phyloP scores from a whole-genome alignment of 2,888 invertebrate species.

The Agapostemon virescens region DNA sequence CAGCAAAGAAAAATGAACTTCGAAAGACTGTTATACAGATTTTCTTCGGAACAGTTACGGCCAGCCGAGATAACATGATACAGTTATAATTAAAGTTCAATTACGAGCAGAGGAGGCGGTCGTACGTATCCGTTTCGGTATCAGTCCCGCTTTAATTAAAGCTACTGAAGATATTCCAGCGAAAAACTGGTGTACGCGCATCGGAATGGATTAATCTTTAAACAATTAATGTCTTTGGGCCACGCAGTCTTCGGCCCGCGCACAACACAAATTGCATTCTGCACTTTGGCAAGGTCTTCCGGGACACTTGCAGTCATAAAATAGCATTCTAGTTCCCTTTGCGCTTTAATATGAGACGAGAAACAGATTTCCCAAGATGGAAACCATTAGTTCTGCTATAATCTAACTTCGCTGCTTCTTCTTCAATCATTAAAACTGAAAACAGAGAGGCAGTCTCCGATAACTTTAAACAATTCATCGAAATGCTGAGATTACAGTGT shows the following conservation, averaged over 20 bases:
- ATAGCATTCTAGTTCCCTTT: neutral
- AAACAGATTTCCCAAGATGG: conserved; percentile 7
- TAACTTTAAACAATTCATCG: no score
- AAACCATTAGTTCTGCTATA: neutral
- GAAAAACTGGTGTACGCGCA: neutral
- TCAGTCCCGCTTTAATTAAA: conserved; percentile 14
- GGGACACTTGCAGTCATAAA: neutral
- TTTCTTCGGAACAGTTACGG: conserved; percentile 13
- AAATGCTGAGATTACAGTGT: no score
- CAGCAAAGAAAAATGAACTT: neutral
- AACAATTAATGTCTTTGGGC: neutral
- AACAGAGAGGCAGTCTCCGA: neutral
- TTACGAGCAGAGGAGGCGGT: conserved; percentile 13
- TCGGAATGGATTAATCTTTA: neutral
- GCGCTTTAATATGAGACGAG: conserved; percentile 8
- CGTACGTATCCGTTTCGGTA: conserved; percentile 20
- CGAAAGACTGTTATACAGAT: neutral
- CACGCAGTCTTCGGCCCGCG: neutral
- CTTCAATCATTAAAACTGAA: neutral
- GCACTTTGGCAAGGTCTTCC: neutral
- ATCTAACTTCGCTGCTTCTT: neutral
- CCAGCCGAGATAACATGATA: conserved; percentile 5
- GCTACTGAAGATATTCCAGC: neutral
- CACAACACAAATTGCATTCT: conserved; percentile 11
- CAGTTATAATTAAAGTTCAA: conserved; percentile 16